phyloP scores from a whole-genome alignment of 2,888 invertebrate genomes.

The Agriotes lineatus region DNA sequence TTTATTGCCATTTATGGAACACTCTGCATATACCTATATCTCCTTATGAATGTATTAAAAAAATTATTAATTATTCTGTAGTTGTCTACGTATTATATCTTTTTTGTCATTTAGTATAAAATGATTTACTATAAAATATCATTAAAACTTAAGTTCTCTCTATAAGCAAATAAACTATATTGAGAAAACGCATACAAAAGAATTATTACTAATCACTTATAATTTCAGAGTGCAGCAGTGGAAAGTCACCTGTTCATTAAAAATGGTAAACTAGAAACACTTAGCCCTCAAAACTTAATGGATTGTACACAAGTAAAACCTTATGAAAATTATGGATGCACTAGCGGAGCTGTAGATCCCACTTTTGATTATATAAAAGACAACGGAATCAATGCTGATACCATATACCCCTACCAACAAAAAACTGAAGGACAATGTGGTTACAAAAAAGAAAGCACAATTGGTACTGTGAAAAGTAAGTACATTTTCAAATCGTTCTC shows the following conservation, averaged over 20 bases:
- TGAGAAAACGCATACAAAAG: too few relatives aligned
- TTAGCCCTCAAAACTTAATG: constrained; percentile 68
- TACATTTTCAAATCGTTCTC: neutral
- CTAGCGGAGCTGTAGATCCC: constrained; percentile 66
- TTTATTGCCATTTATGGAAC: too few relatives aligned
- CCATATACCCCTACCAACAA: constrained; percentile 67
- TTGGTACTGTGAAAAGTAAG: constrained; percentile 17
- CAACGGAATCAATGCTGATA: constrained; percentile 69
- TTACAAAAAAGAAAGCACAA: neutral
- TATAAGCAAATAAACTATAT: too few relatives aligned
- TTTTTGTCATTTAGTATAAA: too few relatives aligned
- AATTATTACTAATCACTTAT: too few relatives aligned
- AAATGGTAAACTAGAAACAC: constrained; percentile 63
- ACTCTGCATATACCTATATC: too few relatives aligned
- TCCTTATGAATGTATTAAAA: too few relatives aligned
- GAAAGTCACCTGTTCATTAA: constrained; percentile 66
- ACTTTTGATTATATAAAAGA: constrained; percentile 62
- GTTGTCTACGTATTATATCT: too few relatives aligned
- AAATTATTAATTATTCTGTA: too few relatives aligned
- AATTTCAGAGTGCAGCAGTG: constrained; percentile 66
- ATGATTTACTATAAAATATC: too few relatives aligned
- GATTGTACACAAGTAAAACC: constrained; percentile 63
- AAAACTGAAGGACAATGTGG: constrained; percentile 13
- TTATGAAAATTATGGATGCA: constrained; percentile 66
- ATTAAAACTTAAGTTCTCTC: too few relatives aligned